A percentile compares a stretch with the other conserved stretches of the same genome.
These are phyloP conservation scores for Lasioglossum baleicum DNA, from an alignment of 1,140 invertebrate species.

Conservation along the genomic window DNA sequence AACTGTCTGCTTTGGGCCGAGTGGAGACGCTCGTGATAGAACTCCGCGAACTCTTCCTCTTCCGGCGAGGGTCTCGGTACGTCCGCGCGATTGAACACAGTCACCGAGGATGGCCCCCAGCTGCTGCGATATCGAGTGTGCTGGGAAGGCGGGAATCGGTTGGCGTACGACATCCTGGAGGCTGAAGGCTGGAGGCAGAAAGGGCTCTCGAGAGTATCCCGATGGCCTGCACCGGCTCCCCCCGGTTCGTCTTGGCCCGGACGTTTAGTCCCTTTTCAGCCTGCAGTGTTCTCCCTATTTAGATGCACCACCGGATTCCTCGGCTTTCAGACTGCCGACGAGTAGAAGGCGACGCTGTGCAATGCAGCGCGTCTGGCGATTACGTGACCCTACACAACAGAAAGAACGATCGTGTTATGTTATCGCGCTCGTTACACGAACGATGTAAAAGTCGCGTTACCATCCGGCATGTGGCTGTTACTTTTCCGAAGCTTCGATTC, in stretches of 20 bases:
- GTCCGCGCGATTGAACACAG: constrained; percentile 81
- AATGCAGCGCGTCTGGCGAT: constrained; percentile 45
- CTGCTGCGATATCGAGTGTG: constrained; percentile 83
- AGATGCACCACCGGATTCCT: constrained; percentile 28
- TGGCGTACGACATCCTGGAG: constrained; percentile 81
- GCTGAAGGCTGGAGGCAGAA: constrained; percentile 22
- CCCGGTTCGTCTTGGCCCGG: background rate
- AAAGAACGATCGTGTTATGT: background rate
- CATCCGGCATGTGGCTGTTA: no score
- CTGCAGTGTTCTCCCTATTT: background rate
- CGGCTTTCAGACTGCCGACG: constrained; percentile 17
- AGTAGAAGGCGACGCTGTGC: constrained; percentile 7
- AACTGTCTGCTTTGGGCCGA: constrained; percentile 89
- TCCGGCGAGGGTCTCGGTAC: constrained; percentile 82
- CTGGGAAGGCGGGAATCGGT: constrained; percentile 82
- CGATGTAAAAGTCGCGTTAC: no score
- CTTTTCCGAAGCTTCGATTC: no score
- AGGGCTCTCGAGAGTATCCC: constrained; percentile 26
- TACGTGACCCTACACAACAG: constrained; percentile 38
- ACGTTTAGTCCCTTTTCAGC: constrained; percentile 28
- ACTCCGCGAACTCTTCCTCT: constrained; percentile 86
- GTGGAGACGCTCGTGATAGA: constrained; percentile 87
- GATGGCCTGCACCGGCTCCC: constrained; percentile 27
- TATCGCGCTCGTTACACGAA: no score
- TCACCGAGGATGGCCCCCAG: constrained; percentile 83